These are phyloP conservation scores for Hyaena hyaena DNA, from an alignment of 2,113 vertebrate species.

Conservation along the genomic window DNA sequence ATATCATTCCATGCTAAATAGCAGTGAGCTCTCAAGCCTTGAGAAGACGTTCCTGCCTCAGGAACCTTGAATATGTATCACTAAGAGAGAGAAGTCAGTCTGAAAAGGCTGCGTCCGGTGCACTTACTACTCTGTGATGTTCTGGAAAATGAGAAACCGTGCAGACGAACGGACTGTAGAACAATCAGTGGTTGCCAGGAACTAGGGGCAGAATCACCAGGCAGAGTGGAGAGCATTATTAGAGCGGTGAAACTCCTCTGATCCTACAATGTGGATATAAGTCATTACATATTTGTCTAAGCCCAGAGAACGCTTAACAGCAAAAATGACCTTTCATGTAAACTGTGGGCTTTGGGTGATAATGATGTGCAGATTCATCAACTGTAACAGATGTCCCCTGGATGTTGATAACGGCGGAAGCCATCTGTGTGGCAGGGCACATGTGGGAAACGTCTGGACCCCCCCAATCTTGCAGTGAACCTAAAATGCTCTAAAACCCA, in stretches of 20 bases:
- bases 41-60: neutral
- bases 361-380: accelerated
- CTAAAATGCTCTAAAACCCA: neutral
- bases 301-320: too few relatives aligned
- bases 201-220: neutral
- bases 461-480: neutral
- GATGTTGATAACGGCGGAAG: too few relatives aligned
- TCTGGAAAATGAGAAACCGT: neutral
- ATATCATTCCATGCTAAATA: neutral
- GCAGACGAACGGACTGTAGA: too few relatives aligned
- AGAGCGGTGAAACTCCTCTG: neutral
- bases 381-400: neutral
- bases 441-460: too few relatives aligned
- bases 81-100: neutral
- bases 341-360: neutral
- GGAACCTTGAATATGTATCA: too few relatives aligned
- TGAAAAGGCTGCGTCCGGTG: neutral
- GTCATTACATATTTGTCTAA: neutral
- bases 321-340: neutral
- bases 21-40: neutral
- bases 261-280: too few relatives aligned
- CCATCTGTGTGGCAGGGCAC: neutral
- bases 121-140: too few relatives aligned
- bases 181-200: neutral
- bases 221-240: too few relatives aligned